phyloP scores from a whole-genome alignment of 2,797 vertebrate species.

The Graptemys geographica region DNA sequence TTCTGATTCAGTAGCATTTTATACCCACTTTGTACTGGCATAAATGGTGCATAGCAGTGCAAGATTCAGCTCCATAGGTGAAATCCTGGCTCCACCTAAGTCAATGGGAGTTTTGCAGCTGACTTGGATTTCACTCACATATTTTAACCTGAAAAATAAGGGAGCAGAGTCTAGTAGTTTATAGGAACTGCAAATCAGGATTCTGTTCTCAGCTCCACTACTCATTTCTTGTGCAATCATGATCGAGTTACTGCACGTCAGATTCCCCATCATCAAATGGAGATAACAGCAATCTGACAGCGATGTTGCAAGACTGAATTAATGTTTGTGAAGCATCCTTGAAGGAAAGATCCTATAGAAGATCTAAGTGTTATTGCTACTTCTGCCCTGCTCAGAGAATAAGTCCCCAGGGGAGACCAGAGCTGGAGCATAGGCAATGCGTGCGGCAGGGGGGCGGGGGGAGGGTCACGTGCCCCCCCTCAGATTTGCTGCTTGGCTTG shows the following conservation, averaged over 20 bases:
- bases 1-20: neutral
- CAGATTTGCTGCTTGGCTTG: too few relatives aligned
- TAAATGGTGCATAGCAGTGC: neutral
- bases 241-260: neutral
- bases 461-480: too few relatives aligned
- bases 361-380: neutral
- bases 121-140: conserved; percentile 7
- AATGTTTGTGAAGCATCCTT: neutral
- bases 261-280: neutral
- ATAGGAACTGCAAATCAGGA: accelerated
- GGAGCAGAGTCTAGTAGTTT: neutral
- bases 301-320: neutral
- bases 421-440: neutral
- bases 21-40: neutral
- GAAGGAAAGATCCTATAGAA: accelerated
- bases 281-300: neutral
- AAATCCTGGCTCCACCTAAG: neutral
- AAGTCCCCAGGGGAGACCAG: conserved; percentile 20
- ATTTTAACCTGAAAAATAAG: neutral
- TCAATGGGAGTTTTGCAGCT: conserved; percentile 3
- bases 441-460: too few relatives aligned
- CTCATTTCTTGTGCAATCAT: neutral
- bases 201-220: neutral
- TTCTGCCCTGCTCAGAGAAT: neutral
- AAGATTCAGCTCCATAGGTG: neutral